Evolutionary conservation across 2,888 invertebrate species (phyloP).

Genomic region (Strigamia transsilvanica): DNA sequence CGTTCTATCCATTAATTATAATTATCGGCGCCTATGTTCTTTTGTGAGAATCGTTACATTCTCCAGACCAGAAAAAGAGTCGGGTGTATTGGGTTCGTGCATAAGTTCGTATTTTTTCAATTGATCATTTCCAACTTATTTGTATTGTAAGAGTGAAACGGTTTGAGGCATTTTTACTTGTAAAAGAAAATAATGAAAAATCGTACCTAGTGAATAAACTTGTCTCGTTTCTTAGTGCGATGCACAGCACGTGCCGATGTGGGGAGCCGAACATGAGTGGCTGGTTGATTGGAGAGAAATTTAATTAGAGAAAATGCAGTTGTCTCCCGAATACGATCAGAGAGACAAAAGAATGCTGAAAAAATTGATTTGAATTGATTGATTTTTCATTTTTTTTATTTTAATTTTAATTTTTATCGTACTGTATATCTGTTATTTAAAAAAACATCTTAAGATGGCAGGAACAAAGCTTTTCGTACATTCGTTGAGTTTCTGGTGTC

Average conservation of each 20-base stretch:
- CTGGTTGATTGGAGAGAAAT: conserved; percentile 50
- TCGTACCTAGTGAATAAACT: conserved; percentile 30
- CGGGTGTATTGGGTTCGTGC: conserved; percentile 6
- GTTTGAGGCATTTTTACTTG: neutral
- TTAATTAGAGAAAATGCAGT: conserved; percentile 52
- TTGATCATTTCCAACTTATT: conserved; percentile 23
- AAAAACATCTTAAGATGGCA: neutral
- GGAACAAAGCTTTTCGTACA: neutral
- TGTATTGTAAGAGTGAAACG: neutral
- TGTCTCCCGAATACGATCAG: conserved; percentile 7
- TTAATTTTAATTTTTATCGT: neutral
- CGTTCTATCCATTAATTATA: conserved; percentile 46
- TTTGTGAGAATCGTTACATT: conserved; percentile 37
- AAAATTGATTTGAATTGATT: conserved; percentile 37
- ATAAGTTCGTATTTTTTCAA: neutral
- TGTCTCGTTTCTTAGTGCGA: conserved; percentile 3
- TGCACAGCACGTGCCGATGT: conserved; percentile 11
- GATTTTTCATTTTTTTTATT: neutral
- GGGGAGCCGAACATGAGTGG: conserved; percentile 34
- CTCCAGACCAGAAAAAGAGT: conserved; percentile 22
- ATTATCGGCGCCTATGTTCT: conserved; percentile 47
- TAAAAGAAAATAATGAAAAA: conserved; percentile 24
- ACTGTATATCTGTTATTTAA: neutral
- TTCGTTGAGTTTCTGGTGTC: neutral
- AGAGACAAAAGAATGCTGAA: neutral